A percentile compares a stretch with the other conserved stretches of the same genome.
Evolutionary conservation across 2,797 vertebrate genomes (phyloP).

Genomic region (Hippoglossus hippoglossus): DNA sequence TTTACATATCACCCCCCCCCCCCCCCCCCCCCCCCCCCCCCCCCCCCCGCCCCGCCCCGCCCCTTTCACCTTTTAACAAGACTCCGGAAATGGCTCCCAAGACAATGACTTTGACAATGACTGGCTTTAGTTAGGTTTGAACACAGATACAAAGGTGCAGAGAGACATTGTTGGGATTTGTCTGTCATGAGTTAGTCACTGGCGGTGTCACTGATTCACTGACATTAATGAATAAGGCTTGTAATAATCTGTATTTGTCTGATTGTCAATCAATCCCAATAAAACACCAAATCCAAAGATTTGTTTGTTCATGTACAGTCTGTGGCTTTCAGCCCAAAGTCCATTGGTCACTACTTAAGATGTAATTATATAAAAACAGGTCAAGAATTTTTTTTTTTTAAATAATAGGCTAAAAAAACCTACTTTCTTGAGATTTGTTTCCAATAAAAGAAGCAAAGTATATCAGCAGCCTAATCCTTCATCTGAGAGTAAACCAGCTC

Average conservation of each 20-base stretch:
- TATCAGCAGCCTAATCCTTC: neutral
- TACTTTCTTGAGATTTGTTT: no score
- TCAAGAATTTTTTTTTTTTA: no score
- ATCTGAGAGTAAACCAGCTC: no score
- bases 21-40: neutral
- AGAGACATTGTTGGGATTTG: neutral
- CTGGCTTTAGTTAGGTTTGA: conserved; percentile 13
- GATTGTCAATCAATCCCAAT: no score
- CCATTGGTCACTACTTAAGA: no score
- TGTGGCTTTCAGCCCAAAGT: no score
- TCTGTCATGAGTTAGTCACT: neutral
- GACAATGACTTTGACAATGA: conserved; percentile 47
- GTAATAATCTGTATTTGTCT: no score
- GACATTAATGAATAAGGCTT: neutral
- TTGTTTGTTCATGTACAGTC: no score
- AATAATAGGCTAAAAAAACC: no score
- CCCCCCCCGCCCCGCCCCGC: conserved; percentile 15
- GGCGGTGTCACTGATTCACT: neutral
- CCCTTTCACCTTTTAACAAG: conserved; percentile 54
- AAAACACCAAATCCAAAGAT: no score
- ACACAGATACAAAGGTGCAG: conserved; percentile 15
- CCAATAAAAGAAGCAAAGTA: neutral
- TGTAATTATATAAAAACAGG: no score
- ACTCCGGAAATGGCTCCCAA: conserved; percentile 45
- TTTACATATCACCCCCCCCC: conserved; percentile 20